Evolutionary conservation across 2,797 vertebrate species (phyloP).

Genomic region (Numenius phaeopus): DNA sequence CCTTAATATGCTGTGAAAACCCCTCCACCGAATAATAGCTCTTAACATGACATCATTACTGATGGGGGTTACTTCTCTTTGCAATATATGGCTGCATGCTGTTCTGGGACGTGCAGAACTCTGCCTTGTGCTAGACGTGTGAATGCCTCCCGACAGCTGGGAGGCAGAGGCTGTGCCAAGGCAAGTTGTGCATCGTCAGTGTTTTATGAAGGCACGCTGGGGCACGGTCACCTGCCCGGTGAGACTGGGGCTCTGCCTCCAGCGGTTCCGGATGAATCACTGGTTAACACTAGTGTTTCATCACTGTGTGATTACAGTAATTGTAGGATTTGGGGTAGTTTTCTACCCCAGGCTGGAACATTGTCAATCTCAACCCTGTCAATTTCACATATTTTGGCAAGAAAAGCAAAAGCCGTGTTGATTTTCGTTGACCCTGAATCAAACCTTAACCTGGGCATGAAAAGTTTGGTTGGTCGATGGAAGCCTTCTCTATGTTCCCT

Average conservation of each 20-base stretch:
- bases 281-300: background rate
- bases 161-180: background rate
- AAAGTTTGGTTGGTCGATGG: background rate
- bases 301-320: too few relatives aligned
- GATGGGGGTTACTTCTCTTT: background rate
- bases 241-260: background rate
- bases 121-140: accelerated
- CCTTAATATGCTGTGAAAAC: background rate
- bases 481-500: accelerated
- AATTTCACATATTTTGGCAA: background rate
- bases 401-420: background rate
- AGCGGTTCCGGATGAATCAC: accelerated
- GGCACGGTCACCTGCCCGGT: accelerated
- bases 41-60: accelerated
- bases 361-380: background rate
- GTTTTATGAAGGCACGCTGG: too few relatives aligned
- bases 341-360: background rate
- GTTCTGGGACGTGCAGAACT: background rate
- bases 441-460: background rate
- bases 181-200: accelerated
- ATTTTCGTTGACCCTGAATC: background rate
- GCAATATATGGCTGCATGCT: background rate
- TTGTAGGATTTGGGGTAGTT: background rate
- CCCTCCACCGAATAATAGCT: background rate
- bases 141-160: background rate